Conservation (phyloP, 2,888 invertebrate genomes). For the Tipula vernalis region DNA sequence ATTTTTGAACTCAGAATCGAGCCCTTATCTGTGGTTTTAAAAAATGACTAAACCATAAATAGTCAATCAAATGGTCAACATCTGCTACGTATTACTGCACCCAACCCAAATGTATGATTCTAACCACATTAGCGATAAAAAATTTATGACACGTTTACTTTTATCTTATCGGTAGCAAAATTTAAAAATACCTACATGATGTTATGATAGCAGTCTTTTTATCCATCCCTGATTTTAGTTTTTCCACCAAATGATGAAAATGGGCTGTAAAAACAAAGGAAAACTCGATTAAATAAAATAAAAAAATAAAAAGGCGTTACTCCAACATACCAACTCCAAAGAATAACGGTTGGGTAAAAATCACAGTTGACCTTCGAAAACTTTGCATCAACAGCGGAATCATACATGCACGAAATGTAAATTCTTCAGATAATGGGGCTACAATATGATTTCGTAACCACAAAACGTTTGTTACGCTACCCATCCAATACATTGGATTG, state of each 20-base stretch:
- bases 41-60: no score
- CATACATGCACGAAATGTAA: slow-evolving; percentile 93
- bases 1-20: no score
- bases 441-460: slow-evolving; percentile 85
- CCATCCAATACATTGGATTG: slow-evolving; percentile 63
- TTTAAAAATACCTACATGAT: slow-evolving; percentile 46
- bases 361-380: slow-evolving; percentile 57
- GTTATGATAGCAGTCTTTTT: slow-evolving; percentile 55
- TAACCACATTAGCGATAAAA: slow-evolving; percentile 20
- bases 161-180: slow-evolving; percentile 9
- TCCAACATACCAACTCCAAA: slow-evolving; percentile 53
- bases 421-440: slow-evolving; percentile 90
- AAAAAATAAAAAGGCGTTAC: background rate
- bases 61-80: background rate
- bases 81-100: background rate
- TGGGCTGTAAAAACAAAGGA: slow-evolving; percentile 46
- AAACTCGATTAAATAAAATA: no score
- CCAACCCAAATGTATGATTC: background rate
- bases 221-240: slow-evolving; percentile 55
- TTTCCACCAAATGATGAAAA: slow-evolving; percentile 81
- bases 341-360: slow-evolving; percentile 77
- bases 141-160: background rate
- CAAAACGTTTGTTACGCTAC: slow-evolving; percentile 56
- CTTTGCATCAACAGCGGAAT: slow-evolving; percentile 78
- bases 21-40: background rate